Evolutionary conservation across 2,797 vertebrate genomes (phyloP).

Genomic region (Rhincodon typus): DNA sequence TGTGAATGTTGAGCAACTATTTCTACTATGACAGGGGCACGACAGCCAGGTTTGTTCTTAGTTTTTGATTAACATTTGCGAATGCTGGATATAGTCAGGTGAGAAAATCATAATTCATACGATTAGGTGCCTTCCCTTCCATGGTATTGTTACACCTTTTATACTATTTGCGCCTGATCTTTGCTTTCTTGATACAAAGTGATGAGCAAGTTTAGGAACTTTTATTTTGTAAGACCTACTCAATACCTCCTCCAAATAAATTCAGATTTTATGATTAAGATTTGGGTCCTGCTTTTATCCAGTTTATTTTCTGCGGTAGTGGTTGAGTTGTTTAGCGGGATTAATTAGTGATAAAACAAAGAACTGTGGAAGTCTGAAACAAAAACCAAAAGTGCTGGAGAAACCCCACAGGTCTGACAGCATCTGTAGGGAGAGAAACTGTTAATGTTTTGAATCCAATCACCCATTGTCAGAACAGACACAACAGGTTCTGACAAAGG

Average conservation of each 20-base stretch:
- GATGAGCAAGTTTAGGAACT: neutral
- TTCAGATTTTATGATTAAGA: neutral
- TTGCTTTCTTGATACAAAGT: neutral
- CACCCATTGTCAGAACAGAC: too few relatives aligned
- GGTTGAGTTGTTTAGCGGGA: neutral
- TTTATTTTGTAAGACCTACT: neutral
- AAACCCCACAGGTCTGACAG: too few relatives aligned
- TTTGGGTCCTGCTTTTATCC: neutral
- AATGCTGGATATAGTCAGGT: neutral
- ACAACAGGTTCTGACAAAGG: too few relatives aligned
- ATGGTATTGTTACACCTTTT: neutral
- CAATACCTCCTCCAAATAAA: neutral
- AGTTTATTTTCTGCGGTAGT: neutral
- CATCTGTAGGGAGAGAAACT: too few relatives aligned
- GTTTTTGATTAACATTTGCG: neutral
- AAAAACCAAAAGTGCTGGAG: too few relatives aligned
- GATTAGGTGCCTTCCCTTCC: neutral
- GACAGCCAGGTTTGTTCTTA: neutral
- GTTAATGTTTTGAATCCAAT: too few relatives aligned
- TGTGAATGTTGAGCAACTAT: neutral
- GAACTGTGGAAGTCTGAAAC: too few relatives aligned
- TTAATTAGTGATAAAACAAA: neutral
- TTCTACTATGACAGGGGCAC: neutral
- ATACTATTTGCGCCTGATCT: neutral
- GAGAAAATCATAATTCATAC: neutral